phyloP scores from a whole-genome alignment of 2,888 invertebrate species.

The Ferdinandea cuprea region DNA sequence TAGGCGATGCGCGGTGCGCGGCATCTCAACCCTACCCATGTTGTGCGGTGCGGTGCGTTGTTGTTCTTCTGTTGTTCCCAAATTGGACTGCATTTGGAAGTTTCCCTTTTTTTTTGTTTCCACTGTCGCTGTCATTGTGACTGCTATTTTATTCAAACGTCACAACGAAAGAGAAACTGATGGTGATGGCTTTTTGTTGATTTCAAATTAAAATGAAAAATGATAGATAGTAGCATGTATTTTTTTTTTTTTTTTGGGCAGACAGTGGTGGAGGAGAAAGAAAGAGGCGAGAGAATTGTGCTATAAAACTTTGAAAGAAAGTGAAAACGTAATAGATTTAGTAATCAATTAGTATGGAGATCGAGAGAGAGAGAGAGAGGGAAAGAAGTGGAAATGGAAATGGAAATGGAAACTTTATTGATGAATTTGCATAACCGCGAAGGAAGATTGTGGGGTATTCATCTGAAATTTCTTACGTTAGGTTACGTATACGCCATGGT shows the following conservation, averaged over 20 bases:
- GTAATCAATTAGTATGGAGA: conserved; percentile 48
- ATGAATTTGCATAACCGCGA: conserved; percentile 45
- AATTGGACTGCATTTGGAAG: conserved; percentile 58
- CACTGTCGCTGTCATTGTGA: conserved; percentile 10
- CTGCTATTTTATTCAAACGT: conserved; percentile 71
- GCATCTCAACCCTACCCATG: too few species aligned
- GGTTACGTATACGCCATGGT: conserved; percentile 10
- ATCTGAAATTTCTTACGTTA: conserved; percentile 5
- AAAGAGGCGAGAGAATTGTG: conserved; percentile 21
- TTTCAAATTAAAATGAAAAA: conserved; percentile 49
- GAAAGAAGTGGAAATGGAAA: conserved; percentile 4
- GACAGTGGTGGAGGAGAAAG: not conserved
- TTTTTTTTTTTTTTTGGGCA: too few species aligned
- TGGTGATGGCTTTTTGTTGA: not conserved
- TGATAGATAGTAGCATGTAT: conserved; percentile 38
- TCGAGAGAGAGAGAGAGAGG: too few species aligned
- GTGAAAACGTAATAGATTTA: conserved; percentile 62
- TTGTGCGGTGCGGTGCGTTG: too few species aligned
- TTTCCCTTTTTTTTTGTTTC: conserved; percentile 58
- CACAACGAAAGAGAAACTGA: conserved; percentile 71
- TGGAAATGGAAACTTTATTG: conserved; percentile 20
- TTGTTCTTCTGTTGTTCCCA: not conserved
- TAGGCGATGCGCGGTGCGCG: not conserved
- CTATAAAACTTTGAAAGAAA: conserved; percentile 50
- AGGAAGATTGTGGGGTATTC: not conserved